Base-by-base conservation (phyloP, 2,888 invertebrate species). In the Coenonympha arcania region DNA sequence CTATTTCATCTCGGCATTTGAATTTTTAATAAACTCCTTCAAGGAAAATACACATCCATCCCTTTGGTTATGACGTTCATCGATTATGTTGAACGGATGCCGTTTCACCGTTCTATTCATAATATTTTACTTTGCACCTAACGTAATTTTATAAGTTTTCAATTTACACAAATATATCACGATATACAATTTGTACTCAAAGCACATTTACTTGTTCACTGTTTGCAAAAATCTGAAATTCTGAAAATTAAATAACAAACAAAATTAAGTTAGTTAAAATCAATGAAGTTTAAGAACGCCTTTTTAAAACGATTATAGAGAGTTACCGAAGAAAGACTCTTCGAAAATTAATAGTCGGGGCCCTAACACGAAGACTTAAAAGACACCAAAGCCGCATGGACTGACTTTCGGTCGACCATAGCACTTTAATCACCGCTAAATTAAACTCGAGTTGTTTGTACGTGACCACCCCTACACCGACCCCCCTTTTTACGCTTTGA, bases 391-490 rank as follows among this genome's bases (percentile, higher is more conserved):
- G 31, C 28, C 26, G 45, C 34, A 44, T 36, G 40, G 45, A 51
- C 44, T 48, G 45, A 42, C 48, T 51, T 50, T 52, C 62, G 67
- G 66, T 68, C 68, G 66, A 53, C 58, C 57, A 58, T 56, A 68
- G 59, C 71, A 74, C 66, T 75, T 78, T 74, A 75, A 75, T 73
- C 70, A 71, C 68, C 66, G 67, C 65, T 79, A 76, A 77, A 79
- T 79, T 78, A 78, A 79, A 79, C 66, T 70, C 55, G 57, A 71
- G 69, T 64, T 52, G 34, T 36, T 48, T 41, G 52, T 63, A 76
- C 76, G 77, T 79, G 75, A 73, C 74, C 68, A 47, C 62, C 59
- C 58, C 41, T 53, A 54, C n/a, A n/a, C n/a, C n/a, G n/a, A n/a
- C n/a, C 49, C 57, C 48, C 30, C 30, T 41, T 48, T 49, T 37